phyloP scores from a whole-genome alignment of 2,888 invertebrate genomes.

The Polydrusus cervinus region DNA sequence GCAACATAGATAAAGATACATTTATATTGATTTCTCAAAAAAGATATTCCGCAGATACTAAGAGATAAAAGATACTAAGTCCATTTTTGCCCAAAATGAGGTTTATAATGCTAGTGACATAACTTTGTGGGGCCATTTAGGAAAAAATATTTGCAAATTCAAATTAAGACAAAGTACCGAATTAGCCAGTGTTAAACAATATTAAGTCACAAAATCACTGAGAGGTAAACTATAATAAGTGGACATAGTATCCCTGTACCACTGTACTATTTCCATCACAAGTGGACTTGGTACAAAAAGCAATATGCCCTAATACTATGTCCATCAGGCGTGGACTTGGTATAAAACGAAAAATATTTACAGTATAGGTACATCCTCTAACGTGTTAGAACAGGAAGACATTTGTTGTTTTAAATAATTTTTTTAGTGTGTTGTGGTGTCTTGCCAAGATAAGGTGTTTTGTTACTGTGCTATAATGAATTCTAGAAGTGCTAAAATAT shows the following conservation, averaged over 20 bases:
- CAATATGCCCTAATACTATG: constrained; percentile 1
- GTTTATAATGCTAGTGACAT: constrained; percentile 15
- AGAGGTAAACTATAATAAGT: background rate
- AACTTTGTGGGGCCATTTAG: background rate
- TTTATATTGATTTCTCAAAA: no score
- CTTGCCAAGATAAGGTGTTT: constrained; percentile 5
- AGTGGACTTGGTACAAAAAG: background rate
- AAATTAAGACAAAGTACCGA: background rate
- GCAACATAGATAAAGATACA: no score
- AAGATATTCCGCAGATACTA: no score
- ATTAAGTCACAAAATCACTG: constrained; percentile 1
- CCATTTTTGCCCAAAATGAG: constrained; percentile 19
- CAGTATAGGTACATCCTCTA: background rate
- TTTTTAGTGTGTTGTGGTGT: background rate
- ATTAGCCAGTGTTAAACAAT: constrained; percentile 1
- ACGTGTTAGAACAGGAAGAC: background rate
- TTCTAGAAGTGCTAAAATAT: constrained; percentile 20
- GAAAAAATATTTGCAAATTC: constrained; percentile 16
- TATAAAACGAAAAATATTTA: background rate
- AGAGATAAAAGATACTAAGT: no score
- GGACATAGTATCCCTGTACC: constrained; percentile 1
- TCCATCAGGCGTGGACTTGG: constrained; percentile 1
- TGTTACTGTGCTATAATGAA: constrained; percentile 1
- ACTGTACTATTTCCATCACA: background rate
- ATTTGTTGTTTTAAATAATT: background rate